Evolutionary conservation across 2,888 invertebrate genomes (phyloP), one percentile per base, ranked within the genome.

Genomic region (Drosophila formosana): DNA sequence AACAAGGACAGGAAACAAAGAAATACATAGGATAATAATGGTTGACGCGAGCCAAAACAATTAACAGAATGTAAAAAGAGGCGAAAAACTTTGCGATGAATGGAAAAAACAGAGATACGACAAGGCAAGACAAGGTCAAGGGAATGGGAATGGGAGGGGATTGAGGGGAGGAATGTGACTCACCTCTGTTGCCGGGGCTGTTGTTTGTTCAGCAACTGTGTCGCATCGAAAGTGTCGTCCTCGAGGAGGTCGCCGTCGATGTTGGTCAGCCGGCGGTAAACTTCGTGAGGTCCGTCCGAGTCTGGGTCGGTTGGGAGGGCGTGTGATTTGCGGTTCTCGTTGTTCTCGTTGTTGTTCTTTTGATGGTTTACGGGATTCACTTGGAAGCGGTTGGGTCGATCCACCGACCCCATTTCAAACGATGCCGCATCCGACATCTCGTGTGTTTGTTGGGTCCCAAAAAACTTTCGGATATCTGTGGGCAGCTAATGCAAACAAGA

Each of bases 311-410:
- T 37, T 8, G 66, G 50, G 4, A 45, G 37, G 32, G 62, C 62
- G 43, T 75, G 73, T 68, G 72, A 51, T 73, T 82, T 89, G 75
- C 80, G 82, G 79, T 79, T 85, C 7, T 62, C 80, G 66, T 77
- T 88, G 32, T 77, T 88, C 32, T 87, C 88, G 49, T 82, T 85
- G 72, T 85, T 88, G 74, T 88, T 87, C 66, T 90, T 91, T 67
- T 91, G 90, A 69, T 90, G 90, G 70, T 91, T 91, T 5, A 93
- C 93, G 25, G 92, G 92, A 83, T 93, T 93, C 47, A 93, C 93
- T 90, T 93, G 93, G 70, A 93, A 93, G 41, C 93, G 92, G 82
- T 91, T 92, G 51, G 92, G 92, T 47, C 91, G 88, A 78, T 92
- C 92, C 66, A 91, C 90, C 70, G 90, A 90, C 71, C 91, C 90